phyloP scores from a whole-genome alignment of 2,113 vertebrate species.

The Nesogale talazaci region DNA sequence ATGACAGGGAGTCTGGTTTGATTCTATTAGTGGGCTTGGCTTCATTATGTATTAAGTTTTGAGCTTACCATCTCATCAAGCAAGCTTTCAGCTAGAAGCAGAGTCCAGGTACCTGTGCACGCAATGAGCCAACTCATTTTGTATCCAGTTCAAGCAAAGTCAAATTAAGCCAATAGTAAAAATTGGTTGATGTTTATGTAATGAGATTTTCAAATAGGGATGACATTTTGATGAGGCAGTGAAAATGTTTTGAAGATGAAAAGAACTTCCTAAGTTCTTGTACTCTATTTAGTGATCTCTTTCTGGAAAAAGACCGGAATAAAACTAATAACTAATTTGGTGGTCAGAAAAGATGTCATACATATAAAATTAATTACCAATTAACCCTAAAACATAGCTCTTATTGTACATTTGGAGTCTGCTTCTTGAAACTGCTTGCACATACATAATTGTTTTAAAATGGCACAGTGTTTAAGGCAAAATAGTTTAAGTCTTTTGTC shows the following conservation, averaged over 20 bases:
- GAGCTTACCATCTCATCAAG: not conserved
- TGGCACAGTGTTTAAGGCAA: not conserved
- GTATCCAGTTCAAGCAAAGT: not conserved
- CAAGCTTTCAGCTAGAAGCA: not conserved
- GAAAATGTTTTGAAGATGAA: not conserved
- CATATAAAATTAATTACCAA: not conserved
- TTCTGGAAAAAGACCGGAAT: not conserved
- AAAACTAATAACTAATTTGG: not conserved
- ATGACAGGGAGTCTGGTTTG: too few species aligned
- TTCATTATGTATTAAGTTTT: not conserved
- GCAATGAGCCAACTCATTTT: not conserved
- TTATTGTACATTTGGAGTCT: not conserved
- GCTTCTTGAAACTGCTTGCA: not conserved
- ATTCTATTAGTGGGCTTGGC: too few species aligned
- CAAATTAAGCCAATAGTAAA: not conserved
- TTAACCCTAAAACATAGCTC: not conserved
- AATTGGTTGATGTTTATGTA: not conserved
- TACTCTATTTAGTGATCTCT: not conserved
- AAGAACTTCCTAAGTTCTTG: not conserved
- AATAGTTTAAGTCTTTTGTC: not conserved
- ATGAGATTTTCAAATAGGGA: not conserved
- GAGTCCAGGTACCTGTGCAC: not conserved
- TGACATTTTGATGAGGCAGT: not conserved
- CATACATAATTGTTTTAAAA: not conserved
- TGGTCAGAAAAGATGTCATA: not conserved